Percentiles rank a stretch among this genome's conserved stretches.
Evolutionary conservation across 2,888 invertebrate genomes (phyloP).

Genomic region (Smittia aterrima): DNA sequence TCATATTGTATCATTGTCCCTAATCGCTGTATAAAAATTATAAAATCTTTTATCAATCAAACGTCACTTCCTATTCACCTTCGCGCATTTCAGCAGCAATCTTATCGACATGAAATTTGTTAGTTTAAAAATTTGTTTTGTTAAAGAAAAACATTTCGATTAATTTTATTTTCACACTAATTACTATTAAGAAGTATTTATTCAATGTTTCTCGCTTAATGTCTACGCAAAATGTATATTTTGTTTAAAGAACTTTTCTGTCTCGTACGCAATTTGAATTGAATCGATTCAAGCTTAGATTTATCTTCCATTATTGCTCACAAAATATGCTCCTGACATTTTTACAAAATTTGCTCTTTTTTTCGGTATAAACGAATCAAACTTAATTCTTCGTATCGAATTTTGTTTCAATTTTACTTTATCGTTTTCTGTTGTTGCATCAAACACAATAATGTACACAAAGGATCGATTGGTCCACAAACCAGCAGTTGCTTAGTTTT

Average conservation of each 20-base stretch:
- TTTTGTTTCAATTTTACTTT: not conserved
- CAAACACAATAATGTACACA: constrained; percentile 24
- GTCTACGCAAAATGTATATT: constrained; percentile 2
- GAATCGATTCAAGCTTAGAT: not conserved
- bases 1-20: constrained; percentile 6
- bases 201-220: not conserved
- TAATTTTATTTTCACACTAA: constrained; percentile 7
- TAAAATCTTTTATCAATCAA: not conserved
- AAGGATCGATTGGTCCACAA: constrained; percentile 51
- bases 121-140: not conserved
- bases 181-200: constrained; percentile 1
- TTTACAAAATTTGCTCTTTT: constrained; percentile 9
- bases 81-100: not conserved
- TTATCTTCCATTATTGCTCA: constrained; percentile 25
- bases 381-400: constrained; percentile 5
- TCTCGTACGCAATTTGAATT: not conserved
- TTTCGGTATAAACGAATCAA: constrained; percentile 5
- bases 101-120: not conserved
- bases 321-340: constrained; percentile 13
- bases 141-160: not conserved
- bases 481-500: constrained; percentile 47
- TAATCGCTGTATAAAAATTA: not conserved
- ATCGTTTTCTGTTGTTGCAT: not conserved
- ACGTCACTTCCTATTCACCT: not conserved
- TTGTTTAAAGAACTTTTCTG: not conserved